Percentiles rank a stretch among this genome's conserved stretches.
These are phyloP conservation scores for Rhogogaster chlorosoma DNA, from an alignment of 2,888 invertebrate genomes.

Conservation along the genomic window DNA sequence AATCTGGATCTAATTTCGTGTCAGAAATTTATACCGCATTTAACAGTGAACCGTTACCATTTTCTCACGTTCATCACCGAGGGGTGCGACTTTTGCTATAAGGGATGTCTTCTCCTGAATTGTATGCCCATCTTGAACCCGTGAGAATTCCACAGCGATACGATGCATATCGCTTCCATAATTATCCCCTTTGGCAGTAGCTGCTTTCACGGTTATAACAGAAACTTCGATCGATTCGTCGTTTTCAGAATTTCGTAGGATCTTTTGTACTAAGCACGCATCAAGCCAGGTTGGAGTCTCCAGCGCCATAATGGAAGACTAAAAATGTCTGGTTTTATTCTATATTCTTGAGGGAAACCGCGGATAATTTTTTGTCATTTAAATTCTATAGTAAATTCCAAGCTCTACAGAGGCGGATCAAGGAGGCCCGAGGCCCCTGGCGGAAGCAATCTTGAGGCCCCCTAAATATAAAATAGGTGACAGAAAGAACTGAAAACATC, in stretches of 20 bases:
- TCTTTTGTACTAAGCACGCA: constrained; percentile 65
- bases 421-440: no score
- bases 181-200: constrained; percentile 74
- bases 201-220: constrained; percentile 66
- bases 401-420: no score
- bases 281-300: constrained; percentile 67
- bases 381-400: not conserved
- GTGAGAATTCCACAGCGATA: constrained; percentile 61
- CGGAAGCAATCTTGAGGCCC: no score
- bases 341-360: not conserved
- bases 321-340: not conserved
- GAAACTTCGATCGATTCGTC: constrained; percentile 68
- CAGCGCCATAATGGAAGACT: not conserved
- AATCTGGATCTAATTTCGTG: not conserved
- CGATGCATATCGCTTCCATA: constrained; percentile 75
- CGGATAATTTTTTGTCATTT: not conserved
- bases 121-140: constrained; percentile 54
- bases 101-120: constrained; percentile 65
- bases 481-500: no score
- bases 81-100: not conserved
- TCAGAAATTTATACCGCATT: not conserved
- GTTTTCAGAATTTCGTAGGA: constrained; percentile 65
- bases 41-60: not conserved
- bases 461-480: no score
- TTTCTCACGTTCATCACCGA: not conserved